Percentiles rank a stretch among this genome's conserved stretches.
Evolutionary conservation across 2,888 invertebrate species (phyloP).

Genomic region (Phengaris alcon): DNA sequence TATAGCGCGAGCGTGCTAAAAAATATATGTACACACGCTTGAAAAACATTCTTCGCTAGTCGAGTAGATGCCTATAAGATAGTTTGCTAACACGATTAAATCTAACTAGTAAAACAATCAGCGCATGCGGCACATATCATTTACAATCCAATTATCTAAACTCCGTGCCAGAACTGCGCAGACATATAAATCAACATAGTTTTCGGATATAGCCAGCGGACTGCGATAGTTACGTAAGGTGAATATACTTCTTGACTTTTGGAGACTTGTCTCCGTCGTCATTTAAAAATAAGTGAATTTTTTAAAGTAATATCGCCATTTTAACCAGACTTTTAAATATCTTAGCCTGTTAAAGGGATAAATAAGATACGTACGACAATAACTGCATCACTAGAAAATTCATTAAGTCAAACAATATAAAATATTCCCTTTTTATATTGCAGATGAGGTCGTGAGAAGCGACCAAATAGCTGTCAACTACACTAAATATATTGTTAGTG

Average conservation of each 20-base stretch:
- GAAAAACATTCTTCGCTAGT: no score
- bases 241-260: conserved; percentile 36
- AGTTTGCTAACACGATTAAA: not conserved
- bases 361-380: not conserved
- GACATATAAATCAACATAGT: conserved; percentile 67
- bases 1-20: no score
- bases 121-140: conserved; percentile 31
- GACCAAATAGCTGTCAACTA: conserved; percentile 16
- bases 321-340: not conserved
- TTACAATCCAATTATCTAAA: conserved; percentile 37
- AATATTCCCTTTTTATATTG: conserved; percentile 18
- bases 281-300: no score
- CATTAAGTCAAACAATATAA: not conserved
- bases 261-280: not conserved
- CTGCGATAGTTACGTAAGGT: conserved; percentile 51
- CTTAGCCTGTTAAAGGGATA: no score
- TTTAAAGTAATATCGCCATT: no score
- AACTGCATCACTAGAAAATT: not conserved
- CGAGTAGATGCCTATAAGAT: not conserved
- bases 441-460: not conserved
- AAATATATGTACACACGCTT: no score
- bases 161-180: conserved; percentile 52
- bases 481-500: conserved; percentile 10
- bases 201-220: conserved; percentile 61
- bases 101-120: conserved; percentile 14